A percentile compares a stretch with the other conserved stretches of the same genome.
phyloP scores from a whole-genome alignment of 2,888 invertebrate genomes.

The Volucella bombylans region DNA sequence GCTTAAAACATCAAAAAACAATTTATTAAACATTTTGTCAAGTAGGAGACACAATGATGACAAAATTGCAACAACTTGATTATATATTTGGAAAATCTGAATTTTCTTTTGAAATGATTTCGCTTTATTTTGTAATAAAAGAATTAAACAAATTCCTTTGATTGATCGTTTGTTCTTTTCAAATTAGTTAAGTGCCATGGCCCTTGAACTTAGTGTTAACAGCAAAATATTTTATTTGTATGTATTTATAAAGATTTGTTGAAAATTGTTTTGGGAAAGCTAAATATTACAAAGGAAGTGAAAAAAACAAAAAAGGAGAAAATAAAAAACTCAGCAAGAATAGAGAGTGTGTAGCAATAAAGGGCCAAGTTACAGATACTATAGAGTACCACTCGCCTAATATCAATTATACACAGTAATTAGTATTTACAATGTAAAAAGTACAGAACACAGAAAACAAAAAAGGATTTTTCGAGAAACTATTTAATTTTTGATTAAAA shows the following conservation, averaged over 20 bases:
- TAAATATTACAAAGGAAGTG: conserved; percentile 4
- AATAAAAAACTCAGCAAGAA: neutral
- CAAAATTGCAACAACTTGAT: neutral
- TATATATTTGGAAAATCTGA: conserved; percentile 7
- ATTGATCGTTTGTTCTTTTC: conserved; percentile 42
- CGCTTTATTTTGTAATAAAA: neutral
- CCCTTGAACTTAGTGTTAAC: conserved; percentile 60
- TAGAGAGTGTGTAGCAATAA: conserved; percentile 20
- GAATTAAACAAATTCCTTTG: conserved; percentile 1
- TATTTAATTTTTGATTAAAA: conserved; percentile 56
- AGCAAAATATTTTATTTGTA: conserved; percentile 39
- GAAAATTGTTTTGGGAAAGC: conserved; percentile 35
- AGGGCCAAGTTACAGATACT: conserved; percentile 48
- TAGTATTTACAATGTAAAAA: conserved; percentile 44
- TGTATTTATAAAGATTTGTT: conserved; percentile 55
- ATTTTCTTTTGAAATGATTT: neutral
- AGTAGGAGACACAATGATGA: conserved; percentile 12
- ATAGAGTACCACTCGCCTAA: conserved; percentile 28
- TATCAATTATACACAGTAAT: conserved; percentile 23
- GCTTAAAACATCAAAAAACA: conserved; percentile 27
- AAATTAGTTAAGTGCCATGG: conserved; percentile 72
- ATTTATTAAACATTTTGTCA: neutral
- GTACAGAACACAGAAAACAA: neutral
- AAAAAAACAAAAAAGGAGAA: conserved; percentile 32
- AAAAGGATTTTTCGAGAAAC: conserved; percentile 35